Evolutionary conservation across 1,140 invertebrate species (phyloP), one percentile per base, ranked within the genome.

Genomic region (Ctenoplectra terminalis): DNA sequence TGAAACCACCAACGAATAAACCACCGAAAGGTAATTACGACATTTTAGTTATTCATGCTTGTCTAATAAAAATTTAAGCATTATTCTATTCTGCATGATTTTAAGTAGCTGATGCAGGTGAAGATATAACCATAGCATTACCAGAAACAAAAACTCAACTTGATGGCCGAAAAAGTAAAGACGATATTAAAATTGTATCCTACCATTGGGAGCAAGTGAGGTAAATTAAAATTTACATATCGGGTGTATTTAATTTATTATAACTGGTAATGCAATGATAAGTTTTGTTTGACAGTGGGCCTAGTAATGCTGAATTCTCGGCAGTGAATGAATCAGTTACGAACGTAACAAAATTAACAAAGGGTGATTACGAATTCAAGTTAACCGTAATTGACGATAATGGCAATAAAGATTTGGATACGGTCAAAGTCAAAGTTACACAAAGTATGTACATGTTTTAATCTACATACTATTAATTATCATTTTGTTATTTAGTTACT

Each of bases 1-100:
- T 99, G 0, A 98, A 99, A 91, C 96, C 96, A 56, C 97, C 97
- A 6, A 97, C 96, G 1, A 98, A 98, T 91, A 96, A 96, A 83
- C 97, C 97, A 23, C 97, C 97, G 1, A 95, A 95, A 85, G 97
- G 97, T 91, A 94, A 94, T 77, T 77, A 23, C 29, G 31, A 46
- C 20, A 61, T 26, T 82, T 77, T 50, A 50, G 13, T 52, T 52
- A 48, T 66, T 48, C 29, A 8, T 43, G 6, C 8, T 7, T n/a
- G 37, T 31, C 0, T 50, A 37, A 9, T 0, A 1, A n/a, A 60
- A 77, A 54, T 79, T 73, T 56, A 64, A 23, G 43, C 17, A 34
- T 23, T 46, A 29, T 76, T 69, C 34, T 43, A 58, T 67, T 37
- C 40, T 58, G 54, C 58, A 82, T 87, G 67, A 72, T 84, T 75